A percentile compares a stretch with the other conserved stretches of the same genome.
Conservation (phyloP, 2,113 vertebrate species). For the Crotophaga sulcirostris region DNA sequence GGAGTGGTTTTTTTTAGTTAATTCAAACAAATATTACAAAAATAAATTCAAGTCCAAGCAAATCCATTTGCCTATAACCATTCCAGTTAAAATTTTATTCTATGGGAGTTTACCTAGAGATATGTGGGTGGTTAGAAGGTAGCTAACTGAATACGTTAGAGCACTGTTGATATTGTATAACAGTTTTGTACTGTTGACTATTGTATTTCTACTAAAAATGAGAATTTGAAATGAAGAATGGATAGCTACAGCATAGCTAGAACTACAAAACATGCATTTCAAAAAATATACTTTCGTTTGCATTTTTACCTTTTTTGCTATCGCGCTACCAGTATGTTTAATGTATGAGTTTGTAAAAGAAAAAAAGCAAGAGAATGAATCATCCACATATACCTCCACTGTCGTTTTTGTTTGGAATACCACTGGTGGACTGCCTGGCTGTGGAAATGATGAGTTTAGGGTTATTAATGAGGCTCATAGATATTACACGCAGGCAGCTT, state of each 20-base stretch:
- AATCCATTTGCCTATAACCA: neutral
- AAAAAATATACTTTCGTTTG: neutral
- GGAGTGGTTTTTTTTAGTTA: rapidly evolving
- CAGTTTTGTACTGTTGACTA: neutral
- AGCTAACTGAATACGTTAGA: neutral
- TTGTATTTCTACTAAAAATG: neutral
- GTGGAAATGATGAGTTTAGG: neutral
- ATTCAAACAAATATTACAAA: neutral
- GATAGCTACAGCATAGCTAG: neutral
- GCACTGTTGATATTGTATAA: neutral
- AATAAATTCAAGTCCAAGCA: neutral
- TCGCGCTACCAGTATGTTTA: neutral
- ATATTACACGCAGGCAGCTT: neutral
- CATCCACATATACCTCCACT: neutral
- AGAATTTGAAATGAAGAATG: neutral
- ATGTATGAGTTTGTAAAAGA: neutral
- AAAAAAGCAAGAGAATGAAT: neutral
- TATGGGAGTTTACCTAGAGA: neutral
- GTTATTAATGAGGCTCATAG: neutral
- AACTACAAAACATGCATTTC: neutral
- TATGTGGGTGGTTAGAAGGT: neutral
- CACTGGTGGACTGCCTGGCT: neutral
- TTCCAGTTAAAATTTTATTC: neutral
- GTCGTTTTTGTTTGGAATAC: neutral
- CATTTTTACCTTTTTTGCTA: neutral